Evolutionary conservation across 2,113 vertebrate genomes (phyloP).

Genomic region (Oncorhynchus nerka): DNA sequence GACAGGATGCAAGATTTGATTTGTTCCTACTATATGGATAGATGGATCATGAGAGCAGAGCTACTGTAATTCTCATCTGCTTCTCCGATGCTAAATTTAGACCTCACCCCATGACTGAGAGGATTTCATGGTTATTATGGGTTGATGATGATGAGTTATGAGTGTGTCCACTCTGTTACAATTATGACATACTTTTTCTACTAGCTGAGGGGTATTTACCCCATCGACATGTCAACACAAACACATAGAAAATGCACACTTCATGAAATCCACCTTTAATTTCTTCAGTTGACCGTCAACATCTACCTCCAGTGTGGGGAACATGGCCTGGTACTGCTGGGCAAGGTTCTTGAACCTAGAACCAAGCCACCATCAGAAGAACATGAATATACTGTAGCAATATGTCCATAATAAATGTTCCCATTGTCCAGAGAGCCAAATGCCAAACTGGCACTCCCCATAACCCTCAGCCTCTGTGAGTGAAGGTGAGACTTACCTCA

Average conservation of each 20-base stretch:
- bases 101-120: not conserved
- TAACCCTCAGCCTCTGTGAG: not conserved
- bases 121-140: not conserved
- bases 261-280: conserved; percentile 69
- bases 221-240: not conserved
- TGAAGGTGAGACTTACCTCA: conserved; percentile 70
- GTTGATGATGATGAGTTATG: not conserved
- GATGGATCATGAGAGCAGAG: not conserved
- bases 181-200: too few relatives aligned
- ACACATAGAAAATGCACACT: not conserved
- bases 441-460: not conserved
- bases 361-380: not conserved
- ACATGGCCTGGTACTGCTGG: conserved; percentile 74
- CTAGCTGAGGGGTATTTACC: not conserved
- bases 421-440: not conserved
- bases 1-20: not conserved
- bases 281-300: conserved; percentile 71
- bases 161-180: not conserved
- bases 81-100: not conserved
- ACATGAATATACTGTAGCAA: not conserved
- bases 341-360: conserved; percentile 75
- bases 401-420: not conserved
- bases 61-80: not conserved
- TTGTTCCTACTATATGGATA: not conserved
- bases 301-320: conserved; percentile 74